phyloP scores from a whole-genome alignment of 2,888 invertebrate genomes.

The Drosophila mulleri region DNA sequence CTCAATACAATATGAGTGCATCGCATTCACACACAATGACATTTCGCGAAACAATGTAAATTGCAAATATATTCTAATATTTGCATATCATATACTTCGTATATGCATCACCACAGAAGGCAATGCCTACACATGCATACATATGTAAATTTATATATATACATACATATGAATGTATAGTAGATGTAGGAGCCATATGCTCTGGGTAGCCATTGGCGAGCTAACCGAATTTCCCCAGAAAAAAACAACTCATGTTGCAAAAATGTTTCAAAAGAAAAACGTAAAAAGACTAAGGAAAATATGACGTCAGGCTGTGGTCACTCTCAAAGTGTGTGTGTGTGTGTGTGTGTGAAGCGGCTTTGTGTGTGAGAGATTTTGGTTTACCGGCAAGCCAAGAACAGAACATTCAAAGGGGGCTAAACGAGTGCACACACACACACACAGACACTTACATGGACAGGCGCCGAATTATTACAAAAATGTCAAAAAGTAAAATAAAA shows the following conservation, averaged over 20 bases:
- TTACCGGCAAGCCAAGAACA: constrained; percentile 38
- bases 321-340: constrained; percentile 17
- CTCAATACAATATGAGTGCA: constrained; percentile 23
- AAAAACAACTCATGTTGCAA: constrained; percentile 77
- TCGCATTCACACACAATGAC: constrained; percentile 31
- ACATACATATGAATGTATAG: not conserved
- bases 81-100: constrained; percentile 5
- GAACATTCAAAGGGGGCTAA: constrained; percentile 23
- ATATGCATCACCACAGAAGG: constrained; percentile 17
- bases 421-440: constrained; percentile 14
- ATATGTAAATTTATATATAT: too few relatives aligned
- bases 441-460: constrained; percentile 16
- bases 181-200: constrained; percentile 42
- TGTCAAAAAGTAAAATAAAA: constrained; percentile 66
- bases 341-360: constrained; percentile 3
- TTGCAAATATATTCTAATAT: constrained; percentile 30
- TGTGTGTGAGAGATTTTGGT: constrained; percentile 21
- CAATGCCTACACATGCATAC: not conserved
- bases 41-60: constrained; percentile 44
- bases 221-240: constrained; percentile 72
- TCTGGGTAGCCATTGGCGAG: constrained; percentile 21
- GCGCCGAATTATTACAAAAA: constrained; percentile 67
- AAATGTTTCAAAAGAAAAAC: constrained; percentile 56
- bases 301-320: constrained; percentile 75
- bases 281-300: constrained; percentile 62